Base-by-base conservation (phyloP, 30 jellyfish, hydroid and myxozoan species). In the Sanderia malayensis region DNA sequence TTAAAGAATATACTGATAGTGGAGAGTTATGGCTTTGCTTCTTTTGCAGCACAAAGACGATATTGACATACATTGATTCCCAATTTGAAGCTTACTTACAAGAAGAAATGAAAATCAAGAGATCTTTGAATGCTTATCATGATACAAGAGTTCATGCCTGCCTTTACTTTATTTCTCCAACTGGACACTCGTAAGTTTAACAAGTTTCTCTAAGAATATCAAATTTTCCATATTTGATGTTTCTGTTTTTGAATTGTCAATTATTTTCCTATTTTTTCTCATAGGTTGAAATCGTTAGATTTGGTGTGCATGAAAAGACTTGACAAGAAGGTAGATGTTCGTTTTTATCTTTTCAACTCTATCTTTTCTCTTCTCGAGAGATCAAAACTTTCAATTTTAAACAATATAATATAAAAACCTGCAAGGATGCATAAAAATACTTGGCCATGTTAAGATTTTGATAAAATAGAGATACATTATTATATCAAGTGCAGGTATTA, bases 171-270 rank as follows among this genome's bases (percentile, higher is more conserved):
- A 82, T 93, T 11, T 87, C 96, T 31, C 99, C 99, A 26, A 93
- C 99, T 65, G 99, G 99, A 6, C 97, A 86, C 58, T 93, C 99
- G 99, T 93, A 80, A 92, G 96, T 85, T 37, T 2, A 15, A 11
- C n/a, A n/a, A n/a, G n/a, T n/a, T n/a, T n/a, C 22, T 46, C 24
- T 46, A 45, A 31, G 24, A 44, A 20, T 30, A 24, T 25, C n/a
- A 25, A 4, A 7, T 7, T 20, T 3, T 2, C 32, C 37, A 8
- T 31, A 11, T 11, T 58, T 22, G 17, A 17, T 22, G 29, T 17
- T 24, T 7, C 32, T 58, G 13, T 20, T 58, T 29, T 58, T 58
- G 37, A 7, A 2, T n/a, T n/a, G n/a, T n/a, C n/a, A n/a, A n/a
- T n/a, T n/a, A n/a, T n/a, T n/a, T 7, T 20, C 1, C 13, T 19